A percentile compares a stretch with the other conserved stretches of the same genome.
phyloP scores from a whole-genome alignment of 2,888 invertebrate species.

The Leucophenga montana region DNA sequence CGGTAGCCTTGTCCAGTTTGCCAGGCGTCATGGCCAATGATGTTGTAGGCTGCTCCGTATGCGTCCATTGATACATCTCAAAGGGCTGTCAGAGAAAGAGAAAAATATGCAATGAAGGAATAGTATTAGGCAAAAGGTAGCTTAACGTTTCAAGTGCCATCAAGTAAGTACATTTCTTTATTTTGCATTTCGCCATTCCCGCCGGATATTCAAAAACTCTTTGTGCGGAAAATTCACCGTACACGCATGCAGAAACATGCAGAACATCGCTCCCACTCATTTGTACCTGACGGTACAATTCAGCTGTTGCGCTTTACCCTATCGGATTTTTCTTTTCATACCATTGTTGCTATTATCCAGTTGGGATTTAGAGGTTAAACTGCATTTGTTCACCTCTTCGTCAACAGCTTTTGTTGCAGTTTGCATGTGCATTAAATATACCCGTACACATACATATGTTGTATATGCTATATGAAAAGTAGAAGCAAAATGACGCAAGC shows the following conservation, averaged over 20 bases:
- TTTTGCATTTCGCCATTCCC: too few species aligned
- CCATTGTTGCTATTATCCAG: not conserved
- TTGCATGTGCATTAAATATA: not conserved
- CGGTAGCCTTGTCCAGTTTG: conserved; percentile 78
- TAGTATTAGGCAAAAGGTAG: conserved; percentile 6
- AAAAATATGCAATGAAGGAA: not conserved
- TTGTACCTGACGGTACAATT: not conserved
- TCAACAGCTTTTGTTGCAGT: too few species aligned
- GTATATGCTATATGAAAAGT: too few species aligned
- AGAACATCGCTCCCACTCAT: too few species aligned
- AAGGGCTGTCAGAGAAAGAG: conserved; percentile 79
- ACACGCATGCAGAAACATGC: too few species aligned
- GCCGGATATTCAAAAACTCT: too few species aligned
- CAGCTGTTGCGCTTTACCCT: not conserved
- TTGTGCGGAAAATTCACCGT: too few species aligned
- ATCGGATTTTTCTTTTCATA: too few species aligned
- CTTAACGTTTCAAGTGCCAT: too few species aligned
- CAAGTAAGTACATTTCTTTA: too few species aligned
- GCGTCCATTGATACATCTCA: conserved; percentile 93
- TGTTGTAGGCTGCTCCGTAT: conserved; percentile 81
- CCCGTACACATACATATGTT: too few species aligned
- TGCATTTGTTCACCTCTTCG: not conserved
- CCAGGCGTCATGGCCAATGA: conserved; percentile 84
- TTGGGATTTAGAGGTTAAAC: conserved; percentile 4
- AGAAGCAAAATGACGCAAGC: not conserved